phyloP scores from a whole-genome alignment of 2,797 vertebrate genomes.

The Pangasius djambal region DNA sequence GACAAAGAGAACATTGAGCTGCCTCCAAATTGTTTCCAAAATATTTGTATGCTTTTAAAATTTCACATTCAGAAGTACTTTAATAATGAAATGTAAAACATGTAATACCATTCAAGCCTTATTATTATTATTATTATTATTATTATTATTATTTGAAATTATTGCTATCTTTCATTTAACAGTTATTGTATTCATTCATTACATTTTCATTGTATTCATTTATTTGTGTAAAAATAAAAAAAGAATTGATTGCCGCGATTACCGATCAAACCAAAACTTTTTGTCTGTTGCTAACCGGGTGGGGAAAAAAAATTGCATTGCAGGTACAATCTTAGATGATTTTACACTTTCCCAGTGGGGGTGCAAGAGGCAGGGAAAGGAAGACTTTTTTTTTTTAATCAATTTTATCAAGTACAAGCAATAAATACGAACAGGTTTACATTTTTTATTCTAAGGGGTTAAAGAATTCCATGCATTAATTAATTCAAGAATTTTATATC shows the following conservation, averaged over 20 bases:
- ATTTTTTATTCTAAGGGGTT: not conserved
- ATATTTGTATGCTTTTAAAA: not conserved
- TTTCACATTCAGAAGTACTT: not conserved
- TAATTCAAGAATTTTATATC: not conserved
- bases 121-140: too few relatives aligned
- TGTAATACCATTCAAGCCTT: too few relatives aligned
- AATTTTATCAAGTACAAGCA: not conserved
- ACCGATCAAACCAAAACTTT: too few relatives aligned
- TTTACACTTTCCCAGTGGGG: not conserved
- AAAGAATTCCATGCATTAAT: not conserved
- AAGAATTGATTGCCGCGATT: too few relatives aligned
- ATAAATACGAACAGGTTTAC: not conserved
- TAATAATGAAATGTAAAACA: not conserved
- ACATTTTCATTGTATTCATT: too few relatives aligned
- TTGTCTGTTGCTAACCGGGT: not conserved
- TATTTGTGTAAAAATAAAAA: not conserved
- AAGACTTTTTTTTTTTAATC: too few relatives aligned
- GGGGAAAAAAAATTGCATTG: not conserved
- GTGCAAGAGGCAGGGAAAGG: not conserved
- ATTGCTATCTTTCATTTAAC: not conserved
- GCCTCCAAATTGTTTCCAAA: not conserved
- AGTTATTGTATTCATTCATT: not conserved
- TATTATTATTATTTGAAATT: not conserved
- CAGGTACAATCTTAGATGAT: not conserved
- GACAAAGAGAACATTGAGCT: not conserved